Conservation (phyloP, 2,888 invertebrate species). For the Neoascia interrupta region DNA sequence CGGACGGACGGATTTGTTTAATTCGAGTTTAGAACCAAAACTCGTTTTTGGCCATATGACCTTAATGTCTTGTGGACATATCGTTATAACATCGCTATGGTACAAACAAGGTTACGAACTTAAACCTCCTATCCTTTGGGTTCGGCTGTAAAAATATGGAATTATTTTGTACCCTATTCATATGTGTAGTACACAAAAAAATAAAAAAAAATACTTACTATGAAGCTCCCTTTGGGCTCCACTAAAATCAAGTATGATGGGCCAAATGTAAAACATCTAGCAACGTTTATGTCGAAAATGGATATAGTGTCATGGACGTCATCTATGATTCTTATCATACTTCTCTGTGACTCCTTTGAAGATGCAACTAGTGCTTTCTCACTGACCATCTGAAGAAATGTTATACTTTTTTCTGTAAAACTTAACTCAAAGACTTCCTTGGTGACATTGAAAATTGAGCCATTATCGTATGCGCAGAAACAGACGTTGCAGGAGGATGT, state of each 20-base stretch:
- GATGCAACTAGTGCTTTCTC: conserved; percentile 73
- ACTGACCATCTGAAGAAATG: conserved; percentile 74
- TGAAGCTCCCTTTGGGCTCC: conserved; percentile 46
- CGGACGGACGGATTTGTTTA: too few relatives aligned
- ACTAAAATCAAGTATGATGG: conserved; percentile 73
- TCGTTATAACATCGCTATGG: too few relatives aligned
- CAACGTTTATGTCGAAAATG: conserved; percentile 56
- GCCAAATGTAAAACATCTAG: conserved; percentile 67
- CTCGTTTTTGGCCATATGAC: too few relatives aligned
- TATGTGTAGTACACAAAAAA: too few relatives aligned
- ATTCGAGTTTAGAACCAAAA: too few relatives aligned
- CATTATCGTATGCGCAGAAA: conserved; percentile 75
- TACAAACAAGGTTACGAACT: too few relatives aligned
- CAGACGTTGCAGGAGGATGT: conserved; percentile 70
- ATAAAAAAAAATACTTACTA: conserved; percentile 32
- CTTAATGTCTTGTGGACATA: too few relatives aligned
- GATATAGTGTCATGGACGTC: conserved; percentile 23
- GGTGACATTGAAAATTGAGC: conserved; percentile 73
- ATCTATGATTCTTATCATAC: conserved; percentile 32
- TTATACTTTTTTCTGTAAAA: conserved; percentile 68
- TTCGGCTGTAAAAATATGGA: too few relatives aligned
- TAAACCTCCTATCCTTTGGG: too few relatives aligned
- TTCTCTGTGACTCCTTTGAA: conserved; percentile 54
- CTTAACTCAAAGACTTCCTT: conserved; percentile 61
- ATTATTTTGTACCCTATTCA: too few relatives aligned